Evolutionary conservation across 2,113 vertebrate species (phyloP).

Genomic region (Urocitellus parryii): DNA sequence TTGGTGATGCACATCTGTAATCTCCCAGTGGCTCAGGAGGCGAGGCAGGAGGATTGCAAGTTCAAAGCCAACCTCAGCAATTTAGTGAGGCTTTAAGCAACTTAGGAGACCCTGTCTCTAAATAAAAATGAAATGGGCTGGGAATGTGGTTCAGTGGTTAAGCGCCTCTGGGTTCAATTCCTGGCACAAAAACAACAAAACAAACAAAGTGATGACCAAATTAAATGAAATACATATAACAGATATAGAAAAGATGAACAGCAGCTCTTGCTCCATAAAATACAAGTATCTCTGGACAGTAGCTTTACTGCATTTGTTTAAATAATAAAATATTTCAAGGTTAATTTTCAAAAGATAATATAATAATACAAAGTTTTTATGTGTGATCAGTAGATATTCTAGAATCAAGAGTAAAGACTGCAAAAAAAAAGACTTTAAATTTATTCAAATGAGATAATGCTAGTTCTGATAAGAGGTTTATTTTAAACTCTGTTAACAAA

Average conservation of each 20-base stretch:
- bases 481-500: background rate
- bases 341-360: conserved; percentile 12
- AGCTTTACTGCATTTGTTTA: background rate
- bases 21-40: no score
- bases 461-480: background rate
- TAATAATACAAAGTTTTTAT: background rate
- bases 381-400: background rate
- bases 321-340: conserved; percentile 18
- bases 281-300: background rate
- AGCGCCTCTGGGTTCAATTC: no score
- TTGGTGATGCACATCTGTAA: background rate
- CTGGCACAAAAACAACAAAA: no score
- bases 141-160: no score
- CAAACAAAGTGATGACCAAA: background rate
- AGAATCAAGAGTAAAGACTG: background rate
- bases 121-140: background rate
- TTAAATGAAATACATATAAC: background rate
- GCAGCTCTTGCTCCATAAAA: background rate
- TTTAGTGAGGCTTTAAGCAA: no score
- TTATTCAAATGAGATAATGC: conserved; percentile 9
- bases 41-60: no score
- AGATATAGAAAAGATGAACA: background rate
- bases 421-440: background rate
- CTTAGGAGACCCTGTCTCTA: no score
- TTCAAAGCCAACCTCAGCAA: no score